phyloP scores from a whole-genome alignment of 2,888 invertebrate genomes.

The Drosophila borealis region DNA sequence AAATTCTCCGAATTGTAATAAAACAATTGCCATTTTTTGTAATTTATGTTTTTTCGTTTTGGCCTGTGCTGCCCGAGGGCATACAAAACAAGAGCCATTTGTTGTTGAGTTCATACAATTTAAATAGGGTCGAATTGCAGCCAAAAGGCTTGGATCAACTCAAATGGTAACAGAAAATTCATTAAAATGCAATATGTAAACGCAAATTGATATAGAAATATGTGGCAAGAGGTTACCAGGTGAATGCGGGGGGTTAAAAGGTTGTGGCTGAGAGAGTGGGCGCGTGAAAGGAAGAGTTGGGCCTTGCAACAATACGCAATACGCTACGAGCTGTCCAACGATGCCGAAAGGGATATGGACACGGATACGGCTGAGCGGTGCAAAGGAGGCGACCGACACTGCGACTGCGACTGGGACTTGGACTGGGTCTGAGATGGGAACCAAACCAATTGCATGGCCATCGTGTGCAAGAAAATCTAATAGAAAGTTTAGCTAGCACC shows the following conservation, averaged over 20 bases:
- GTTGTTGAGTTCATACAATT: not conserved
- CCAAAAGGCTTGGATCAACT: slow-evolving; percentile 39
- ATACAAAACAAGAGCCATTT: not conserved
- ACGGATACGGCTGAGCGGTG: slow-evolving; percentile 17
- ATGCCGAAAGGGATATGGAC: slow-evolving; percentile 59
- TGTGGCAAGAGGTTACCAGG: slow-evolving; percentile 30
- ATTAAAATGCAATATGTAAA: slow-evolving; percentile 70
- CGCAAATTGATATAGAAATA: slow-evolving; percentile 59
- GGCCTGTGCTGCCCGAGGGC: not conserved
- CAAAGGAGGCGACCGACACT: not conserved
- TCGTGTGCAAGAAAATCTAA: slow-evolving; percentile 48
- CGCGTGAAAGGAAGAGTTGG: not conserved
- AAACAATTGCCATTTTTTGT: too few species aligned
- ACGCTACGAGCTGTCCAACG: slow-evolving; percentile 61
- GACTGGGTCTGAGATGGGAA: slow-evolving; percentile 1
- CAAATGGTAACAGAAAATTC: slow-evolving; percentile 51
- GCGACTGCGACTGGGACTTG: not conserved
- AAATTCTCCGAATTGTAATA: too few species aligned
- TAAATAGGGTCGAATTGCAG: slow-evolving; percentile 31
- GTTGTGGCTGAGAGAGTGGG: not conserved
- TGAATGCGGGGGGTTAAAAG: not conserved
- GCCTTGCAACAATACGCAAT: slow-evolving; percentile 20
- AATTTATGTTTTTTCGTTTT: too few species aligned
- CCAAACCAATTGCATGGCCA: slow-evolving; percentile 54
- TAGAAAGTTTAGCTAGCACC: slow-evolving; percentile 52